Evolutionary conservation across 2,888 invertebrate genomes (phyloP).

Genomic region (Vanessa cardui): DNA sequence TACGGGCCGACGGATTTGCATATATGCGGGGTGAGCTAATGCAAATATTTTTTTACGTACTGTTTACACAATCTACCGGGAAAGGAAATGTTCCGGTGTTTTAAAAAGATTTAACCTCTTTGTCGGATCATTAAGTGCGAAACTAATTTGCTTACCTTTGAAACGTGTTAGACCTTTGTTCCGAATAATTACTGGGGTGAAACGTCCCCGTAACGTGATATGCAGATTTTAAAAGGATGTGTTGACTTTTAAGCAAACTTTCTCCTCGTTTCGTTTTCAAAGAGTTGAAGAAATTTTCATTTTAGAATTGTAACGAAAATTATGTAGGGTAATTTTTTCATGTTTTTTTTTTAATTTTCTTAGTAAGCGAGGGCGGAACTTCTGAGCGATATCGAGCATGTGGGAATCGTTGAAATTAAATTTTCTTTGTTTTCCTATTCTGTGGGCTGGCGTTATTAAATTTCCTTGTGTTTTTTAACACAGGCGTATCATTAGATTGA

Average conservation of each 20-base stretch:
- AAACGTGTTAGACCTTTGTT: slow-evolving; percentile 79
- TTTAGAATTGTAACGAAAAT: slow-evolving; percentile 19
- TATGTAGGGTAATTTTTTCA: slow-evolving; percentile 22
- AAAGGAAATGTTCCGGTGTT: slow-evolving; percentile 74
- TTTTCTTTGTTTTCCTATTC: slow-evolving; percentile 80
- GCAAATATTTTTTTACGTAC: slow-evolving; percentile 80
- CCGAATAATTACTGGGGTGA: slow-evolving; percentile 74
- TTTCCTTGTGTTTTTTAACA: slow-evolving; percentile 84
- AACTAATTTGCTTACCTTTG: slow-evolving; percentile 83
- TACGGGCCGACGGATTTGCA: slow-evolving; percentile 75
- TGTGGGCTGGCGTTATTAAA: slow-evolving; percentile 79
- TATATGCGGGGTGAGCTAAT: slow-evolving; percentile 76
- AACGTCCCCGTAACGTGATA: slow-evolving; percentile 73
- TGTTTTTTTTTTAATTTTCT: slow-evolving; percentile 61
- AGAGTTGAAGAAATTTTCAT: slow-evolving; percentile 2
- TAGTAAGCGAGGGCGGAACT: slow-evolving; percentile 62
- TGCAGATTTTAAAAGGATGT: slow-evolving; percentile 63
- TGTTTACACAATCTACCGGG: slow-evolving; percentile 70
- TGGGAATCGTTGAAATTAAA: slow-evolving; percentile 82
- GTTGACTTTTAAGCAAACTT: slow-evolving; percentile 31
- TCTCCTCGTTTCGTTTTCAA: slow-evolving; percentile 15
- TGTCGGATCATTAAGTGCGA: slow-evolving; percentile 82
- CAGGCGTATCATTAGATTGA: slow-evolving; percentile 84
- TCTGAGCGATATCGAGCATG: slow-evolving; percentile 79
- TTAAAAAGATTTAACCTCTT: slow-evolving; percentile 83